These are phyloP conservation scores for Prenolepis imparis DNA, from an alignment of 2,888 invertebrate genomes.

Conservation along the genomic window DNA sequence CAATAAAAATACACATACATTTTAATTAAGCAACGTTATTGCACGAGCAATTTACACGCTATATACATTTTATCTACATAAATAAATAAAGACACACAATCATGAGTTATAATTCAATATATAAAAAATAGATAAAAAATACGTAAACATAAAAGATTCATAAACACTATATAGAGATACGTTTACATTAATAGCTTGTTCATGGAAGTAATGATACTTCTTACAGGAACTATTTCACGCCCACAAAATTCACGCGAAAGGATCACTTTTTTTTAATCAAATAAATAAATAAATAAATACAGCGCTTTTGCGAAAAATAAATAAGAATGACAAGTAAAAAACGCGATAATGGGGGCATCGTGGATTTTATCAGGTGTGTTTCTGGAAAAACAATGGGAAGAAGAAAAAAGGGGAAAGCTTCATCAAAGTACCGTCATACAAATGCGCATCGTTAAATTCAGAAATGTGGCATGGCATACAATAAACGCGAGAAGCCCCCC, in stretches of 20 bases:
- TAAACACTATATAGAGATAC: neutral
- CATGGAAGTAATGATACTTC: neutral
- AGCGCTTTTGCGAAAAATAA: neutral
- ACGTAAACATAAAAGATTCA: neutral
- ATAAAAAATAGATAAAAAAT: neutral
- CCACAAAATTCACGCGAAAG: neutral
- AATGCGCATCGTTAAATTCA: slow-evolving; percentile 20
- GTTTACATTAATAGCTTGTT: neutral
- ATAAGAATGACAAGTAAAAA: neutral
- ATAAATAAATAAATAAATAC: neutral
- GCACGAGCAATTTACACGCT: neutral
- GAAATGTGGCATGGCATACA: slow-evolving; percentile 34
- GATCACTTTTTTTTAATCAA: neutral
- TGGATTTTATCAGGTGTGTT: neutral
- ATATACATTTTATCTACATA: neutral
- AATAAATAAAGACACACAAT: neutral
- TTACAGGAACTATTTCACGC: neutral
- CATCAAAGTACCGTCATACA: neutral
- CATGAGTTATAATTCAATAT: neutral
- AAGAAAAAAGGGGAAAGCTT: neutral
- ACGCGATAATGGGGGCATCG: neutral
- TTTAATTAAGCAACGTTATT: slow-evolving; percentile 9
- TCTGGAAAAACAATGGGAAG: slow-evolving; percentile 14
- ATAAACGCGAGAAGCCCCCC: slow-evolving; percentile 48
- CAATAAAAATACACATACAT: slow-evolving; percentile 21